Evolutionary conservation across 1,140 invertebrate genomes (phyloP).

Genomic region (Lepidurus packardi): DNA sequence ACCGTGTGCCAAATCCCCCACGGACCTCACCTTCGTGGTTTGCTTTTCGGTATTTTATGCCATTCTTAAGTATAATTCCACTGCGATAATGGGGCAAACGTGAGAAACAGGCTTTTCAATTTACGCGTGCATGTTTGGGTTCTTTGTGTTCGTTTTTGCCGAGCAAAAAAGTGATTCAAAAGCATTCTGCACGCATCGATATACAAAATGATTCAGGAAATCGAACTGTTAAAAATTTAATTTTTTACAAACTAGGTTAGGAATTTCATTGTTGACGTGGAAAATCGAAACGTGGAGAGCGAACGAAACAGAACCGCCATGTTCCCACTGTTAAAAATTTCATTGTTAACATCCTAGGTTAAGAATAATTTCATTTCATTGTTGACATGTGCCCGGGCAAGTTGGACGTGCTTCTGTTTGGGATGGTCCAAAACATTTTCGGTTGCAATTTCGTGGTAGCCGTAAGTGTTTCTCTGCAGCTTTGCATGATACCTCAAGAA

Average conservation of each 20-base stretch:
- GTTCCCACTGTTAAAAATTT: too few species aligned
- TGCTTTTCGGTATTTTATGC: not conserved
- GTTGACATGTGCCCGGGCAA: not conserved
- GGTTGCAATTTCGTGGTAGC: not conserved
- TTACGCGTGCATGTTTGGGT: not conserved
- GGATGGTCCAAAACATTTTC: not conserved
- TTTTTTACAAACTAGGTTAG: too few species aligned
- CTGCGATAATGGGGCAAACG: not conserved
- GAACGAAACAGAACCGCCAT: too few species aligned
- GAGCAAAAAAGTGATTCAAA: not conserved
- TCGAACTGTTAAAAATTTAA: too few species aligned
- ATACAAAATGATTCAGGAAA: not conserved
- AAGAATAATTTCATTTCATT: too few species aligned
- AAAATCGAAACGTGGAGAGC: too few species aligned
- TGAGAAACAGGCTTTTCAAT: not conserved
- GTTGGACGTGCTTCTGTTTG: not conserved
- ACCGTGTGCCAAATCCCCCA: not conserved
- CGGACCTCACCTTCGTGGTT: not conserved
- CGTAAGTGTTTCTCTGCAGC: not conserved
- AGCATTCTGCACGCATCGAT: not conserved
- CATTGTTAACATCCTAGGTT: too few species aligned
- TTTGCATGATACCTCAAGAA: not conserved
- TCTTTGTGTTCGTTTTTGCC: not conserved
- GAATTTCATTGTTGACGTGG: too few species aligned
- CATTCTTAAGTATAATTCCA: not conserved